phyloP scores from a whole-genome alignment of 2,888 invertebrate species.

The Protophormia terraenovae region DNA sequence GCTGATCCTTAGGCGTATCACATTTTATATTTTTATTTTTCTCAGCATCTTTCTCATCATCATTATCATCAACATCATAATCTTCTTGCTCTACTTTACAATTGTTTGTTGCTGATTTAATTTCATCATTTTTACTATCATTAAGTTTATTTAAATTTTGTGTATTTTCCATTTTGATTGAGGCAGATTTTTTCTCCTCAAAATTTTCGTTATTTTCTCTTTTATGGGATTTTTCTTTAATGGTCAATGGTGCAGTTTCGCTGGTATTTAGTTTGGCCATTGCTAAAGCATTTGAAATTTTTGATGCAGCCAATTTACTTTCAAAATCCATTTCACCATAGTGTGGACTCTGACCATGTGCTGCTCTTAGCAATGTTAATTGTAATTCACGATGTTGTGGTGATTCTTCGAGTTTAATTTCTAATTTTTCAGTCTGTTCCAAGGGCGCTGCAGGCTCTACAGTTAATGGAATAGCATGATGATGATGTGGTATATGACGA shows the following conservation, averaged over 20 bases:
- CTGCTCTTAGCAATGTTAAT: constrained; percentile 74
- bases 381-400: constrained; percentile 75
- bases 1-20: constrained; percentile 20
- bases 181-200: not conserved
- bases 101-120: not conserved
- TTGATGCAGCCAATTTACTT: constrained; percentile 79
- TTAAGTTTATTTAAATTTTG: constrained; percentile 27
- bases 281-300: constrained; percentile 77
- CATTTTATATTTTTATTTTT: constrained; percentile 2
- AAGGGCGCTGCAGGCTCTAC: constrained; percentile 78
- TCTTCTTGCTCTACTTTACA: not conserved
- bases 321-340: constrained; percentile 79
- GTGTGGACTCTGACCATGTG: constrained; percentile 70
- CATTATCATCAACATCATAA: not conserved
- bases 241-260: constrained; percentile 19
- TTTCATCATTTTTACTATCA: constrained; percentile 11
- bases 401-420: constrained; percentile 78
- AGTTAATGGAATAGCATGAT: constrained; percentile 77
- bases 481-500: constrained; percentile 73
- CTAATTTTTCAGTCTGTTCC: constrained; percentile 78
- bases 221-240: constrained; percentile 49
- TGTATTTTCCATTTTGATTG: not conserved
- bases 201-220: constrained; percentile 21
- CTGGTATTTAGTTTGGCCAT: constrained; percentile 71
- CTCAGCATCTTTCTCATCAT: not conserved